Conservation (phyloP, 1,140 invertebrate species). For the Coenobita brevimanus region DNA sequence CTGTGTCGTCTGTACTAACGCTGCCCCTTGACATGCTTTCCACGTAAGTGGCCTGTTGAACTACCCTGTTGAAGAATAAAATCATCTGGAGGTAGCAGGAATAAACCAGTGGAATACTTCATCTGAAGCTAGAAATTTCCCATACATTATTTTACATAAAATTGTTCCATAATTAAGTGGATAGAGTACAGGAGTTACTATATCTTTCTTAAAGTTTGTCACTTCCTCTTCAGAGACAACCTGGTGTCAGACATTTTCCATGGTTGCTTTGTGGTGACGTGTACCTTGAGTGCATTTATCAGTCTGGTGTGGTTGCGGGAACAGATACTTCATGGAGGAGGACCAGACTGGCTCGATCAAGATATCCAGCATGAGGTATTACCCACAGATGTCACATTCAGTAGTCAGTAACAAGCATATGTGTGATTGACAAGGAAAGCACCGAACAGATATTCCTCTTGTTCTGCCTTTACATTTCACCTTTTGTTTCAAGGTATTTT, state of each 20-base stretch:
- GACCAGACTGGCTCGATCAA: slow-evolving; percentile 90
- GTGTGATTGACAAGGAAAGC: too few relatives aligned
- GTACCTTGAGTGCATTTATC: slow-evolving; percentile 97
- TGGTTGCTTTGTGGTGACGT: slow-evolving; percentile 96
- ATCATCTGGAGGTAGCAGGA: too few relatives aligned
- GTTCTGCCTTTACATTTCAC: too few relatives aligned
- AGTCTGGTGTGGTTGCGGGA: slow-evolving; percentile 97
- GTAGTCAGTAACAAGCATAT: too few relatives aligned
- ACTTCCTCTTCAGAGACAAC: slow-evolving; percentile 81
- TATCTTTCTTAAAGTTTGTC: slow-evolving; percentile 2
- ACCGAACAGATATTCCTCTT: too few relatives aligned
- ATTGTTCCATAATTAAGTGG: too few relatives aligned
- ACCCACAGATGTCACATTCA: too few relatives aligned
- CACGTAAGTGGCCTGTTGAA: slow-evolving; percentile 76
- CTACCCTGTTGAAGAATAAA: background rate
- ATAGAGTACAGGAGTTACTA: too few relatives aligned
- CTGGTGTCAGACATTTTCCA: slow-evolving; percentile 94
- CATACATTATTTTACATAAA: background rate
- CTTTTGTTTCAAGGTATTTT: too few relatives aligned
- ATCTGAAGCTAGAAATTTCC: background rate
- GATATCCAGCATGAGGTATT: slow-evolving; percentile 76
- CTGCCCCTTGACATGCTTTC: slow-evolving; percentile 94
- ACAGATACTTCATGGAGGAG: slow-evolving; percentile 97
- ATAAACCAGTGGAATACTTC: background rate
- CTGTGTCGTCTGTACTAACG: slow-evolving; percentile 84